Percentiles rank a stretch among this genome's conserved stretches.
These are phyloP conservation scores for Hirtodrosophila duncani DNA, from an alignment of 2,888 invertebrate species.

Conservation along the genomic window DNA sequence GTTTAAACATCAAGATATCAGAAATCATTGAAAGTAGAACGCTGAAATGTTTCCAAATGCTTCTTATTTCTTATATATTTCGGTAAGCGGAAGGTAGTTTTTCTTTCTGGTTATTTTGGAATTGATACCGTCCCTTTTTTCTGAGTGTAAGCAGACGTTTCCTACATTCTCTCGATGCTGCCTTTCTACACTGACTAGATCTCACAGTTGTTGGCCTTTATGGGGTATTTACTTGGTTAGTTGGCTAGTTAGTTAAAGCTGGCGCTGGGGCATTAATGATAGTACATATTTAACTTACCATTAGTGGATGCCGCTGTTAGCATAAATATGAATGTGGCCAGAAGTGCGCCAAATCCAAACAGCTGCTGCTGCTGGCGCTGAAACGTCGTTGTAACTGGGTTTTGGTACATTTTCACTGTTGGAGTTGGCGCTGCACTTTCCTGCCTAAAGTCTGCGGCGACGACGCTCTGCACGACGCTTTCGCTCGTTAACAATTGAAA, in stretches of 20 bases:
- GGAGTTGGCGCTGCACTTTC: slow-evolving; percentile 62
- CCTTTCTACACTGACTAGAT: too few species aligned
- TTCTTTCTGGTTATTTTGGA: too few species aligned
- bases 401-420: slow-evolving; percentile 68
- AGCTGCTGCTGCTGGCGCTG: slow-evolving; percentile 65
- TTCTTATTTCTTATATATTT: too few species aligned
- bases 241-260: not conserved
- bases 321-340: slow-evolving; percentile 45
- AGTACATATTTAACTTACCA: slow-evolving; percentile 49
- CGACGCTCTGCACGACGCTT: slow-evolving; percentile 66
- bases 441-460: slow-evolving; percentile 34
- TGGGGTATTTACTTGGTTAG: not conserved
- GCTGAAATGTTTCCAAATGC: too few species aligned
- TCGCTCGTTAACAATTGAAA: slow-evolving; percentile 76
- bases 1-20: too few species aligned
- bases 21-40: too few species aligned
- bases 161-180: too few species aligned
- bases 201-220: too few species aligned
- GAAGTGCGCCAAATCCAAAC: slow-evolving; percentile 62
- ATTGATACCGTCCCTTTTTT: too few species aligned
- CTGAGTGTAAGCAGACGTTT: too few species aligned
- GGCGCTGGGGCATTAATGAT: slow-evolving; percentile 2
- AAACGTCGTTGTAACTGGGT: slow-evolving; percentile 14
- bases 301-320: slow-evolving; percentile 46
- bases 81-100: too few species aligned